Percentiles rank a stretch among this genome's conserved stretches.
phyloP scores from a whole-genome alignment of 2,888 invertebrate species.

The Ferdinandea cuprea region DNA sequence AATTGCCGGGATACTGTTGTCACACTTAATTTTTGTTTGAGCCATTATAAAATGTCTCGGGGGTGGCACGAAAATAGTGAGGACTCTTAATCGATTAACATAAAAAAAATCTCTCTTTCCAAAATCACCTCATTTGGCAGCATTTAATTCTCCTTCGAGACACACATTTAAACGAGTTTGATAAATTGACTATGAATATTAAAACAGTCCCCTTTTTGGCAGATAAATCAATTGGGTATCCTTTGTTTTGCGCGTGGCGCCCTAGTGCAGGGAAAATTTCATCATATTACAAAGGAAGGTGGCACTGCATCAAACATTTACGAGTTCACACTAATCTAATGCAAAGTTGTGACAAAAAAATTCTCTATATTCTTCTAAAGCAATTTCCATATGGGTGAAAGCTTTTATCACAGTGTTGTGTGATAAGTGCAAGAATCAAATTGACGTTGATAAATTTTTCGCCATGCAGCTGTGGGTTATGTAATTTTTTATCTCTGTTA shows the following conservation, averaged over 20 bases:
- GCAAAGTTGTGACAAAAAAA: conserved; percentile 23
- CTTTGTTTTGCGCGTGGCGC: conserved; percentile 23
- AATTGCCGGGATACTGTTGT: conserved; percentile 36
- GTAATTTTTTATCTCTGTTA: conserved; percentile 37
- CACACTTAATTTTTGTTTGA: conserved; percentile 9
- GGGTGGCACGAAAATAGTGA: neutral
- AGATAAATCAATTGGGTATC: conserved; percentile 2
- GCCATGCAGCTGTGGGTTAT: conserved; percentile 29
- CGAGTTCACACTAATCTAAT: neutral
- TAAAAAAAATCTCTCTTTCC: conserved; percentile 13
- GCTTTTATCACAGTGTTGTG: conserved; percentile 18
- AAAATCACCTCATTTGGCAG: conserved; percentile 5
- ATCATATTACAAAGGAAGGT: neutral
- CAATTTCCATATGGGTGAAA: conserved; percentile 16
- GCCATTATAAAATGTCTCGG: conserved; percentile 1
- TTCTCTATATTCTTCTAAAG: conserved; percentile 12
- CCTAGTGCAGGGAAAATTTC: conserved; percentile 1
- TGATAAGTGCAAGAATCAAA: conserved; percentile 43
- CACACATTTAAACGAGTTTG: conserved; percentile 28
- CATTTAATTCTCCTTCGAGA: neutral
- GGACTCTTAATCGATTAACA: conserved; percentile 23
- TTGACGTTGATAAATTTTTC: conserved; percentile 56
- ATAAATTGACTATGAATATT: conserved; percentile 66
- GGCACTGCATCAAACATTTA: neutral
- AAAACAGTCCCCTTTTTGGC: conserved; percentile 30